Conservation (phyloP, 2,888 invertebrate species). For the Tenthredo notha region DNA sequence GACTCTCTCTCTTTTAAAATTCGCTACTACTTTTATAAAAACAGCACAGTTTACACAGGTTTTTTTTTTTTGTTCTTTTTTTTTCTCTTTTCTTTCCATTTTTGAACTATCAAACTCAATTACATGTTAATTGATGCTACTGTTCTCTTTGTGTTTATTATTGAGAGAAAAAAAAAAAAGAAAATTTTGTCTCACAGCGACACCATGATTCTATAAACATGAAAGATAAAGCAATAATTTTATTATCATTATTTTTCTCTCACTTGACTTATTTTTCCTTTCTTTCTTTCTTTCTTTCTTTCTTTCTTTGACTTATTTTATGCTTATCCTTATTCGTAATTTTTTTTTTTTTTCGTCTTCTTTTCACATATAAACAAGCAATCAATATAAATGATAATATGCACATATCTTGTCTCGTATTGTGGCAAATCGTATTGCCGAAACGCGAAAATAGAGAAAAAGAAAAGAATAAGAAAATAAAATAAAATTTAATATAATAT, state of each 20-base stretch:
- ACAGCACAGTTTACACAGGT: constrained; percentile 21
- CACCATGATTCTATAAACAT: not conserved
- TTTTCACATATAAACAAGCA: not conserved
- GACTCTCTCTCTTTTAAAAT: constrained; percentile 27
- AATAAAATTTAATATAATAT: not conserved
- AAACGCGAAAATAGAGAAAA: not conserved
- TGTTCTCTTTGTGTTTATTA: constrained; percentile 33
- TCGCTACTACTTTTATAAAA: not conserved
- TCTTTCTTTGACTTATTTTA: constrained; percentile 53
- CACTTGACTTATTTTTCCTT: not conserved
- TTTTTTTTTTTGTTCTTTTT: not conserved
- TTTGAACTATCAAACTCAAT: not conserved
- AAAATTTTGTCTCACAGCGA: not conserved
- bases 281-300: constrained; percentile 57
- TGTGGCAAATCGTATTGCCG: not conserved
- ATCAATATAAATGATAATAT: not conserved
- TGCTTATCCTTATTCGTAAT: constrained; percentile 33
- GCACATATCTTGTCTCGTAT: not conserved
- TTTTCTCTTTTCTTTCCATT: too few relatives aligned
- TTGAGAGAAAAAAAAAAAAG: not conserved
- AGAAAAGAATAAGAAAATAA: not conserved
- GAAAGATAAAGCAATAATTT: not conserved
- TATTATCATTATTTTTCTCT: too few relatives aligned
- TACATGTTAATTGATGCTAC: constrained; percentile 24
- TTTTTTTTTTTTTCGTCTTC: not conserved